These are phyloP conservation scores for Lucilia sericata DNA, from an alignment of 1,140 invertebrate species.

Conservation along the genomic window DNA sequence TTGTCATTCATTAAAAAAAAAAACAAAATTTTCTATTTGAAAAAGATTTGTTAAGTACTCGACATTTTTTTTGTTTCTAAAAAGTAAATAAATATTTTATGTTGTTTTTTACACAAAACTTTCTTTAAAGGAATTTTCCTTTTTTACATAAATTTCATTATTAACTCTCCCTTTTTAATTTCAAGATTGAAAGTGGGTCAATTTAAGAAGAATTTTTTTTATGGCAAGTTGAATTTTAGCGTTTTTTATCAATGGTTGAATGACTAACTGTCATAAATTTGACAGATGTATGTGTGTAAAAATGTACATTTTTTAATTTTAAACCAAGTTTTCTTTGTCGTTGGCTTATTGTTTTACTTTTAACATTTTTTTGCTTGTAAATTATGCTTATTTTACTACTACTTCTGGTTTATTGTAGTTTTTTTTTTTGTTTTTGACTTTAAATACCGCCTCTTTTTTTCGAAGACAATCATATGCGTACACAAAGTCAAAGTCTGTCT, in stretches of 20 bases:
- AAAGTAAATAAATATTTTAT: too few species aligned
- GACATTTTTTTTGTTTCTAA: too few species aligned
- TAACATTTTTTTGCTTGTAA: neutral
- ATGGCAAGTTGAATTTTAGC: neutral
- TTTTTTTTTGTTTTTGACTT: neutral
- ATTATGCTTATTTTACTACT: neutral
- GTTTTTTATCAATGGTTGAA: neutral
- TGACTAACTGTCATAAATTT: neutral
- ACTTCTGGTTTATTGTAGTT: neutral
- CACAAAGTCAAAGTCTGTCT: too few species aligned
- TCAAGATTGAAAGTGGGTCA: neutral
- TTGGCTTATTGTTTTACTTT: neutral
- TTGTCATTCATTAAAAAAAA: neutral
- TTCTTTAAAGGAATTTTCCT: neutral
- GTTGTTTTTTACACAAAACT: neutral
- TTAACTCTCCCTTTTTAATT: neutral
- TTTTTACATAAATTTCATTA: neutral
- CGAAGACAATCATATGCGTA: neutral
- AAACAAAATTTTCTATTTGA: neutral
- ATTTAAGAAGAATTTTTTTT: neutral
- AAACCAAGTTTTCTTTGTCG: neutral
- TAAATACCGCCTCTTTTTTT: neutral
- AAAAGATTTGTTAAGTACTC: too few species aligned
- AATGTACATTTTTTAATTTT: neutral
- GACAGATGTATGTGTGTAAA: neutral